Base-by-base conservation (phyloP, 2,113 vertebrate species). In the Muntiacus muntjak region DNA sequence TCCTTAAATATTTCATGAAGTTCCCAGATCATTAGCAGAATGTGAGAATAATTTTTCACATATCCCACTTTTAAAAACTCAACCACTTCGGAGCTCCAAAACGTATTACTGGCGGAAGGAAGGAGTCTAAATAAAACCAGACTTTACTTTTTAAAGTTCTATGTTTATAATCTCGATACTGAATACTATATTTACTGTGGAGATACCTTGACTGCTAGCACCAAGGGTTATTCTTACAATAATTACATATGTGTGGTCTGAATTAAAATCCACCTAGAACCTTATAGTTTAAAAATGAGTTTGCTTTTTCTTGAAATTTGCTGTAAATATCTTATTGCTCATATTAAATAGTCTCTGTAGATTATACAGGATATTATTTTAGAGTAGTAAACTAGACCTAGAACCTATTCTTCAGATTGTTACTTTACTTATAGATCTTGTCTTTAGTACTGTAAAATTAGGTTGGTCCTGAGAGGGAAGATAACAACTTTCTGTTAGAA, bases 81-180 rank as follows among this genome's bases (percentile, higher is more conserved):
- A 92, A 94, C 96, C 98, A 98, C 97, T 98, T 97, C 98, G 98
- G 98, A 98, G 98, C 98, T 98, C 98, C 97, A 98, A 98, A 99
- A 98, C 98, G 97, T 98, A 98, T 98, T 98, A 96, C 89, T 98
- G 98, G 98, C 97, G 98, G 98, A 98, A 98, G 97, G 97, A 98
- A 98, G 96, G 97, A 97, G 96, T 97, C 28, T 79, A 95, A 81
- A 95, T 21, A 87, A 93, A 94, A 54, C 85, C 21, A 93, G 58
- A 95, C 15, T 76, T 95, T 78, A 62, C 21, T 86, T n/a, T 55
- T 97, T 96, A 94, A 98, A 86, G 5, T 97, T 33, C 54, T 5
- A 0, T 96, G 15, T 98, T 11, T 87, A 88, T 83, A 86, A 3
- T 97, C 89, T 82, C 93, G 16, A 71, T 96, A 83, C 12, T 30